Evolutionary conservation across 2,113 vertebrate species (phyloP).

Genomic region (Cinclus cinclus): DNA sequence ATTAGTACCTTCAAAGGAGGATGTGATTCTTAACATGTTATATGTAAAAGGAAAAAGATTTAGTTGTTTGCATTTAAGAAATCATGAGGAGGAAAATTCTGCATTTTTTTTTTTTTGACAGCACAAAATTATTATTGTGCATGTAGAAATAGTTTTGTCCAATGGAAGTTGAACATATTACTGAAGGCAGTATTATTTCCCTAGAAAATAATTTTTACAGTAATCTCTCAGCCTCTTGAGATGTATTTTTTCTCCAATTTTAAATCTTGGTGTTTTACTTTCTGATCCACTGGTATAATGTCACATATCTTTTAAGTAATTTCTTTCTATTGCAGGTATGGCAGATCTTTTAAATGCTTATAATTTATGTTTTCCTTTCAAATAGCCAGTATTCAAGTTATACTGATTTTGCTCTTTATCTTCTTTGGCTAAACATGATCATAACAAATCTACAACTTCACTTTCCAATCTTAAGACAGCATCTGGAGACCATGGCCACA

Average conservation of each 20-base stretch:
- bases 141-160: not conserved
- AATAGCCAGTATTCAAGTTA: not conserved
- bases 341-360: not conserved
- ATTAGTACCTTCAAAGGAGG: not conserved
- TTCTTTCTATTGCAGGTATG: not conserved
- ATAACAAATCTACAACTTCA: not conserved
- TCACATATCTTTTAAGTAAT: not conserved
- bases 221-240: not conserved
- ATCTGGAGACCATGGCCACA: accelerated
- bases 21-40: not conserved
- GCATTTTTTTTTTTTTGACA: not conserved
- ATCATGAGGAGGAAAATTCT: not conserved
- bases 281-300: not conserved
- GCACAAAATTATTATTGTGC: not conserved
- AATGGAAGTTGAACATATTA: not conserved
- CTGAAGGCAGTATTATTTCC: not conserved
- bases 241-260: not conserved
- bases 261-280: not conserved
- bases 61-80: not conserved
- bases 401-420: not conserved
- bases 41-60: not conserved
- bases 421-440: accelerated
- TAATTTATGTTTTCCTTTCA: not conserved
- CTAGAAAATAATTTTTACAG: not conserved
- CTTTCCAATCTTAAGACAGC: not conserved